A percentile compares a stretch with the other conserved stretches of the same genome.
Evolutionary conservation across 2,888 invertebrate genomes (phyloP).

Genomic region (Dasysyrphus albostriatus): DNA sequence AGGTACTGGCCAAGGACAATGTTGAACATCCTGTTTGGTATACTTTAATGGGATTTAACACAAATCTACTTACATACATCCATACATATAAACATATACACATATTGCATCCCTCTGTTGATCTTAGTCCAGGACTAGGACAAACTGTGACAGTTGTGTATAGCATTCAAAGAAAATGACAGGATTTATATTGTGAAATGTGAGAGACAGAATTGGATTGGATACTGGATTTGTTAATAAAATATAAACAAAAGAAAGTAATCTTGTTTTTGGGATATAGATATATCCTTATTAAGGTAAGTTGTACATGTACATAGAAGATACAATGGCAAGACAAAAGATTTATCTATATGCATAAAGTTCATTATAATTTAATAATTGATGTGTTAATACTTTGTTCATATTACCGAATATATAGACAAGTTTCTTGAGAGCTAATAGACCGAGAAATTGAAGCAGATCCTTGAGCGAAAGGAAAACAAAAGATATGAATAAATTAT

Average conservation of each 20-base stretch:
- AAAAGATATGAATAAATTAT: too few species aligned
- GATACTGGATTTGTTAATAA: slow-evolving; percentile 23
- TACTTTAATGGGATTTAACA: slow-evolving; percentile 32
- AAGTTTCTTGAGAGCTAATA: too few species aligned
- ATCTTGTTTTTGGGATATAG: neutral
- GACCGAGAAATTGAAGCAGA: too few species aligned
- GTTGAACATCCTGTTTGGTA: slow-evolving; percentile 23
- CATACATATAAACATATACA: too few species aligned
- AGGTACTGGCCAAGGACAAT: slow-evolving; percentile 21
- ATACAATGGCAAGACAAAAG: neutral
- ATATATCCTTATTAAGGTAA: neutral
- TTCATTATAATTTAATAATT: neutral
- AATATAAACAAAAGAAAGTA: slow-evolving; percentile 17
- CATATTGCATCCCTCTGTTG: neutral
- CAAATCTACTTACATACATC: slow-evolving; percentile 7
- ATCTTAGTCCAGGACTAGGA: neutral
- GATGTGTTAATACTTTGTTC: neutral
- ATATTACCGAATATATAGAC: neutral
- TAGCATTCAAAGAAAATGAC: slow-evolving; percentile 4
- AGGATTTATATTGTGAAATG: slow-evolving; percentile 20
- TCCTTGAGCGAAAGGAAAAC: too few species aligned
- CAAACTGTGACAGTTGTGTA: slow-evolving; percentile 3
- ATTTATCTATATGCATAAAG: neutral
- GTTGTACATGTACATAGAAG: neutral
- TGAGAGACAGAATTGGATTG: slow-evolving; percentile 8